phyloP scores from a whole-genome alignment of 2,113 vertebrate species.

The rabbit (Oryctolagus cuniculus) region mOryCun1.1 NC_091439.1:18218001-18218500 shows the following conservation, averaged over 20 bases:
- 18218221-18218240: not conserved
- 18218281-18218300: not conserved
- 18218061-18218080: no score
- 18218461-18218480: not conserved
- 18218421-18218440: not conserved
- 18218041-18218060: no score
- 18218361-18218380: not conserved
- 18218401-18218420: slow-evolving; percentile 17
- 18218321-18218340: not conserved
- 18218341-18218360: slow-evolving; percentile 51
- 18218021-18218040: no score
- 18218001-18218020: no score
- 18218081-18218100: no score
- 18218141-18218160: no score
- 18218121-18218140: no score
- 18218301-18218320: not conserved
- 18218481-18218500: slow-evolving; percentile 55
- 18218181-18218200: not conserved
- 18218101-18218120: no score
- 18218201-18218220: not conserved
- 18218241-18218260: not conserved
- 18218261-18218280: not conserved
- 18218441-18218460: not conserved
- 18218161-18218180: no score
- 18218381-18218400: not conserved